Evolutionary conservation across 2,888 invertebrate species (phyloP).

Genomic region (Tolmerus cingulatus): DNA sequence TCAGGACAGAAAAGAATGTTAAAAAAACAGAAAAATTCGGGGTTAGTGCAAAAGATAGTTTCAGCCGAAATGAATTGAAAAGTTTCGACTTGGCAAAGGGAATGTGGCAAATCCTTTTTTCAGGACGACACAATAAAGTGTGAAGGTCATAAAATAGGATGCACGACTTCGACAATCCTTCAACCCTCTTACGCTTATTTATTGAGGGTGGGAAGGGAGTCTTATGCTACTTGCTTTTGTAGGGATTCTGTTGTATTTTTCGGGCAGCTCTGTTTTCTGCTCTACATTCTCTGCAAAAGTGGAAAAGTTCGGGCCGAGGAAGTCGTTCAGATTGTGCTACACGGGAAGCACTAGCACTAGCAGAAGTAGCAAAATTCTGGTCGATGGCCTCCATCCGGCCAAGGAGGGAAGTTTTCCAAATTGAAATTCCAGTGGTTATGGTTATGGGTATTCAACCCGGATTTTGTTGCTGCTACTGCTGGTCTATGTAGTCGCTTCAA

Average conservation of each 20-base stretch:
- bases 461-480: neutral
- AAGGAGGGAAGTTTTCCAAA: neutral
- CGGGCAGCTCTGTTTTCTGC: neutral
- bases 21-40: neutral
- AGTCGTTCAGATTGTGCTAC: neutral
- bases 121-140: constrained; percentile 8
- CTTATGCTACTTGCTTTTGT: neutral
- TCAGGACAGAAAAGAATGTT: neutral
- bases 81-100: neutral
- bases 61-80: constrained; percentile 13
- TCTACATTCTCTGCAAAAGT: neutral
- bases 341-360: neutral
- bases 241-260: neutral
- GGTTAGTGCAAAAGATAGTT: neutral
- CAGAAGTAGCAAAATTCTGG: neutral
- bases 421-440: neutral
- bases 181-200: neutral
- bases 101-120: neutral
- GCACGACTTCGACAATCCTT: neutral
- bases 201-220: neutral
- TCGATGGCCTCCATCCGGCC: neutral
- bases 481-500: neutral
- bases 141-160: constrained; percentile 26
- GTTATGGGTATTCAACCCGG: neutral
- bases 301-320: neutral